Evolutionary conservation across 2,888 invertebrate genomes (phyloP).

Genomic region (Calameuta idolon): DNA sequence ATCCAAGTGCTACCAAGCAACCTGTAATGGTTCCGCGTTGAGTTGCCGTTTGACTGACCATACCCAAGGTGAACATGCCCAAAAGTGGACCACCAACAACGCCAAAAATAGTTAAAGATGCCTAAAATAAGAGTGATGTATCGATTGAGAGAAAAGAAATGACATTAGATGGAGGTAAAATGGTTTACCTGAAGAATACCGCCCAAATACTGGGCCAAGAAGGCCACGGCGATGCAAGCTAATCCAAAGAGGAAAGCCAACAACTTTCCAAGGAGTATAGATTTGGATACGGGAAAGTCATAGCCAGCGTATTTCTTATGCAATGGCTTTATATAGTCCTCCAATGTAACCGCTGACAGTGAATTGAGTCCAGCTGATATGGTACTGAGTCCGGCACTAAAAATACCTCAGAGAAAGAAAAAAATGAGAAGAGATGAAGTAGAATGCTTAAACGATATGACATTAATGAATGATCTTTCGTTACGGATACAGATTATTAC

Average conservation of each 20-base stretch:
- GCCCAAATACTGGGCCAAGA: slow-evolving; percentile 84
- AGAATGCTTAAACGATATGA: neutral
- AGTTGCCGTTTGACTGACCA: slow-evolving; percentile 81
- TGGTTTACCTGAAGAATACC: slow-evolving; percentile 79
- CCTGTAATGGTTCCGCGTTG: slow-evolving; percentile 79
- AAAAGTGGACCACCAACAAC: slow-evolving; percentile 89
- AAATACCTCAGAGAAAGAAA: slow-evolving; percentile 73
- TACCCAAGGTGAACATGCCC: slow-evolving; percentile 87
- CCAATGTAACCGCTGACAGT: slow-evolving; percentile 88
- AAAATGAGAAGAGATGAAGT: neutral
- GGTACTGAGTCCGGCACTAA: slow-evolving; percentile 91
- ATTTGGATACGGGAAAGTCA: slow-evolving; percentile 41
- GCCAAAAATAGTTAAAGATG: slow-evolving; percentile 86
- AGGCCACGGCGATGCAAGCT: slow-evolving; percentile 83
- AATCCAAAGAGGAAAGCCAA: slow-evolving; percentile 81
- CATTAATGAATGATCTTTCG: neutral
- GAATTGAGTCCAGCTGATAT: slow-evolving; percentile 93
- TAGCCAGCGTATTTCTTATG: slow-evolving; percentile 38
- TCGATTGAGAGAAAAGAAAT: neutral
- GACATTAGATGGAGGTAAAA: neutral
- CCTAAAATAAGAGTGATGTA: slow-evolving; percentile 24
- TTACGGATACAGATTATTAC: slow-evolving; percentile 25
- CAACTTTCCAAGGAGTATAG: slow-evolving; percentile 68
- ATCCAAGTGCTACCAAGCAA: slow-evolving; percentile 73
- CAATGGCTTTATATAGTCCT: slow-evolving; percentile 80